Base-by-base conservation (phyloP, 2,113 vertebrate genomes). In the Phocoena phocoena region DNA sequence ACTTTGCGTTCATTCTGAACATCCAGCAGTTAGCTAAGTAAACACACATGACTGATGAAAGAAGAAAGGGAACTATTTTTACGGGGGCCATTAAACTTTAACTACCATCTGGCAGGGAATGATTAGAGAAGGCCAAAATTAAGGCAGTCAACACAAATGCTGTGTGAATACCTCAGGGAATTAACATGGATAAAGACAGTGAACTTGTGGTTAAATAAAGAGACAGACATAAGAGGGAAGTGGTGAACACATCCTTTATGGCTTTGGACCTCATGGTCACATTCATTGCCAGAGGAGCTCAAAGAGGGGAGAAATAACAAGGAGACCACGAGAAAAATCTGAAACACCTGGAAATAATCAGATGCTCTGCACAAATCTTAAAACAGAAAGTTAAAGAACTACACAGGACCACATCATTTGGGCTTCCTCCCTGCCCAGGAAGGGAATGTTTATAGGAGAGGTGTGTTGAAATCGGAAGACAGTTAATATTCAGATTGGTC, bases 51-150 rank as follows among this genome's bases (percentile, higher is more conserved):
- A 99, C 98, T 98, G 98, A 98, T 99, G 99, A 99, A 99, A 99
- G 99, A 99, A 99, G 98, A 99, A 99, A 99, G 98, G 92, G 98
- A 98, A 98, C 98, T 98, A 98, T 98, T 99, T 99, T 99, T 99
- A 99, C 98, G 98, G 97, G 97, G 98, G 92, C 98, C 98, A 98
- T 99, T 99, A 99, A 99, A 99, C 97, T 99, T 99, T 99, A 99
- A 99, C 98, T 98, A 97, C 99, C 98, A 99, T 99, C 99, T 99
- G 99, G 98, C 98, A 98, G 97, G 96, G 98, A 98, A 98, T 99
- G 98, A 99, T 99, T 99, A 99, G 98, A 99, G 98, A 98, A 99
- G 98, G 99, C 98, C 98, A 99, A 99, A 99, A 99, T 99, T 99
- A 99, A 99, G 98, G 98, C 98, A 99, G 98, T 99, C 98, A 99